phyloP scores from a whole-genome alignment of 1,140 invertebrate genomes.

The Lepidurus arcticus region DNA sequence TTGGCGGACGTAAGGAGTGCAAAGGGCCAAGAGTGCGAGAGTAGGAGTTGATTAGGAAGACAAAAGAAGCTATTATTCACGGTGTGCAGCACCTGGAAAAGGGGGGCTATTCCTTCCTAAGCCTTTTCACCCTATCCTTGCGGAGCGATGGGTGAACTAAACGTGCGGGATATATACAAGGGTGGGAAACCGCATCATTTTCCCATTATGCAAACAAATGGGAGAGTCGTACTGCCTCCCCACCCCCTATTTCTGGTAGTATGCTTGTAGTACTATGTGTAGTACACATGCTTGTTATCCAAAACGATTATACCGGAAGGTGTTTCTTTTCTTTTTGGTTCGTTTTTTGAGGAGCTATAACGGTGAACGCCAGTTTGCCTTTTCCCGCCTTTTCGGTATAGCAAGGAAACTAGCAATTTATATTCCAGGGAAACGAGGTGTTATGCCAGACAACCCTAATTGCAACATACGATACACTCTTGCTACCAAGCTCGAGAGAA shows the following conservation, averaged over 20 bases:
- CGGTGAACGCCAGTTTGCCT: neutral
- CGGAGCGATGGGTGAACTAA: neutral
- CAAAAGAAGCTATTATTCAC: conserved; percentile 16
- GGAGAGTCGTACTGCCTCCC: neutral
- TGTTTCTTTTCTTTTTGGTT: neutral
- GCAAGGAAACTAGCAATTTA: neutral
- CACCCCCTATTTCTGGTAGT: neutral
- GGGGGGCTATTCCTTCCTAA: neutral
- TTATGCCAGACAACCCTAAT: neutral
- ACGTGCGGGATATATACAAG: neutral
- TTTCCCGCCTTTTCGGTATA: neutral
- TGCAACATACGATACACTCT: neutral
- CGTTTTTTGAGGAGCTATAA: neutral
- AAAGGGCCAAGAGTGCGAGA: neutral
- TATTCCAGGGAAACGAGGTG: neutral
- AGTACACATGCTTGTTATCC: neutral
- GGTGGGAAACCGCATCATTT: conserved; percentile 17
- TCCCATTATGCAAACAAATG: conserved; percentile 22
- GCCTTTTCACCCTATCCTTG: neutral
- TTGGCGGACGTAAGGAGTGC: neutral
- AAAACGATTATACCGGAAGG: neutral
- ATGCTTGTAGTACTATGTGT: neutral
- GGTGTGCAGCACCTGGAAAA: conserved; percentile 5
- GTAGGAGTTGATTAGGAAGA: conserved; percentile 16
- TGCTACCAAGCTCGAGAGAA: neutral